Evolutionary conservation across 2,113 vertebrate species (phyloP), one percentile per base, ranked within the genome.

Genomic region (Pituophis catenifer): DNA sequence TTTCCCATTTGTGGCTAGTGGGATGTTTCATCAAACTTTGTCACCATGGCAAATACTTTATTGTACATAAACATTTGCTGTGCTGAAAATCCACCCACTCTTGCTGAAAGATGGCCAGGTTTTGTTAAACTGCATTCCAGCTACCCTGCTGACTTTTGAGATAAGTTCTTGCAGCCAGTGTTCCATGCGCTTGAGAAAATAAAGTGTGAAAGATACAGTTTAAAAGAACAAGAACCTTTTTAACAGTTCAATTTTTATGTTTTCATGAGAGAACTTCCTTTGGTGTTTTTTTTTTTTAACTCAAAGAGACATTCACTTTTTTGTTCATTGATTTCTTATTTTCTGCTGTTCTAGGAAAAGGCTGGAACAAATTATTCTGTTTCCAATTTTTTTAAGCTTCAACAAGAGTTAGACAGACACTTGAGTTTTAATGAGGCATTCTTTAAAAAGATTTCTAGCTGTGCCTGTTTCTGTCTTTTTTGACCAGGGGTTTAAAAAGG

Each of bases 51-150:
- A 98, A 98, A 98, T 98, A 98, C 96, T 98, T 98, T 96, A 97
- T 98, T 98, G 98, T 98, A 98, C 97, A 98, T 98, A 98, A 98
- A 98, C 98, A 98, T 98, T 98, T 98, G 97, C 98, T 97, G 97
- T 44, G 97, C 97, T 98, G 97, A 97, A 97, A 98, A 98, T 98
- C 98, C 98, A 97, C 98, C 98, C 98, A 98, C 98, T 98, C 97
- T 96, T 96, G 96, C 97, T 98, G 98, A 98, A 98, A 98, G 97
- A 98, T 96, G 97, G 97, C 97, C 98, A 98, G 97, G 96, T 98
- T 98, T 98, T 98, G 97, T 97, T 97, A 98, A 98, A 98, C 97
- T 98, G 95, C 97, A 98, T 98, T 98, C 97, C 97, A 97, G 96
- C 95, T 97, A 98, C 96, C 97, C 97, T 97, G 97, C 97, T 98